A percentile compares a stretch with the other conserved stretches of the same genome.
These are phyloP conservation scores for Drosophila pseudotakahashii DNA, from an alignment of 2,888 invertebrate genomes.

Conservation along the genomic window DNA sequence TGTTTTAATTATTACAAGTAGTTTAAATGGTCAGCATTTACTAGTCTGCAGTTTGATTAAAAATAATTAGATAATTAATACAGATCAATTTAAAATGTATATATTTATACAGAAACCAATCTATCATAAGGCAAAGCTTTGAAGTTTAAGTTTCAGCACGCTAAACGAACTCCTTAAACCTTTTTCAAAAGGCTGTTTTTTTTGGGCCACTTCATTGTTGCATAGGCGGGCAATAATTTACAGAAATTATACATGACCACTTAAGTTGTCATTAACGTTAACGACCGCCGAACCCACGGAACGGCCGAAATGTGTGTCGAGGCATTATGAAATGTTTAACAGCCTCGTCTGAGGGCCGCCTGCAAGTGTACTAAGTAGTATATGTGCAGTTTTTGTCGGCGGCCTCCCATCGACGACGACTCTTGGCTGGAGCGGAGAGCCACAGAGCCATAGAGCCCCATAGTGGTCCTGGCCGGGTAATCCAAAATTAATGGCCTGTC, in stretches of 20 bases:
- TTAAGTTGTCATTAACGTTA: conserved; percentile 78
- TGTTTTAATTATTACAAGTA: background rate
- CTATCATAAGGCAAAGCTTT: too few relatives aligned
- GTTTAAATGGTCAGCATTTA: too few relatives aligned
- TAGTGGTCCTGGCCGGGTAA: conserved; percentile 62
- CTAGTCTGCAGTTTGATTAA: background rate
- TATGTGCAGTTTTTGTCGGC: conserved; percentile 52
- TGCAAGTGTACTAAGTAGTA: conserved; percentile 31
- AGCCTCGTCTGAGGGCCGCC: conserved; percentile 60
- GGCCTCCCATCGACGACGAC: conserved; percentile 33
- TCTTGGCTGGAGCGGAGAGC: conserved; percentile 18
- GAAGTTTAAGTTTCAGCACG: background rate
- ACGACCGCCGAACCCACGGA: conserved; percentile 58
- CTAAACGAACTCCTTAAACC: background rate
- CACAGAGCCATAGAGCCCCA: background rate
- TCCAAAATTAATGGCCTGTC: conserved; percentile 79
- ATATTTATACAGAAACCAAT: too few relatives aligned
- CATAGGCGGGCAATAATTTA: conserved; percentile 68
- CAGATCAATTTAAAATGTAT: too few relatives aligned
- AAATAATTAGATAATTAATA: too few relatives aligned
- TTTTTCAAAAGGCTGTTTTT: conserved; percentile 1
- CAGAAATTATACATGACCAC: conserved; percentile 77
- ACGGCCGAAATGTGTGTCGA: conserved; percentile 50
- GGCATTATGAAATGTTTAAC: conserved; percentile 75
- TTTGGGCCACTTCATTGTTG: conserved; percentile 40